Base-by-base conservation (phyloP, 2,888 invertebrate genomes). In the Altica lythri region DNA sequence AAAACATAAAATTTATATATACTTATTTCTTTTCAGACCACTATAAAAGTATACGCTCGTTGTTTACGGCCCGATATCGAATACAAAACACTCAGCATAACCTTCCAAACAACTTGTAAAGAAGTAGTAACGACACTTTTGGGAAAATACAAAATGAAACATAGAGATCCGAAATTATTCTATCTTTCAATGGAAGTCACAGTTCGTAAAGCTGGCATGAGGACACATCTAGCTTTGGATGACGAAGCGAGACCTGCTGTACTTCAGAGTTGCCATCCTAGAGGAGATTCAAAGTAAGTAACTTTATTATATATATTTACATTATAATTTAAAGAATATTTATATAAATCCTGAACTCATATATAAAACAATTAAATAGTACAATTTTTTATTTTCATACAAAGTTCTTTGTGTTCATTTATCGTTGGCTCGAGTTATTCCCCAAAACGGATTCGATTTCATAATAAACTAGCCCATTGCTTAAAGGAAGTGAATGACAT, bases 111-210 rank as follows among this genome's bases (percentile, higher is more conserved):
- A 9, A 88, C 92, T 1, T 92, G 92, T 68, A 85, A 88, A 68
- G 91, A 94, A 75, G 89, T 96, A 60, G 90, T 95, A 8, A 80
- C 84, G 57, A 89, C 90, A 44, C 80, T 96, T 14, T 80, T 96
- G 59, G 85, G 89, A 76, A 94, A 95, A 60, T 75, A 82, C 77
- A 86, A 91, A 69, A 93, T 94, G 91, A 84, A 91, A 66, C 93
- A 93, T 75, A 84, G 94, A 17, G 95, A 96, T 77, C 92, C 94
- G 1, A 86, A 94, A 67, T 83, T 96, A 14, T 96, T 94, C 79
- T 94, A 92, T 77, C 82, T 96, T 48, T 92, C 92, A 71, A 95
- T 96, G 95, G 95, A 95, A 77, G 92, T 95, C 40, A 86, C 90
- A 10, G 90, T 94, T 42, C 81, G 92, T 43, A 86, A 91, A 58